Evolutionary conservation across 1,140 invertebrate species (phyloP).

Genomic region (Drosophila suzukii): DNA sequence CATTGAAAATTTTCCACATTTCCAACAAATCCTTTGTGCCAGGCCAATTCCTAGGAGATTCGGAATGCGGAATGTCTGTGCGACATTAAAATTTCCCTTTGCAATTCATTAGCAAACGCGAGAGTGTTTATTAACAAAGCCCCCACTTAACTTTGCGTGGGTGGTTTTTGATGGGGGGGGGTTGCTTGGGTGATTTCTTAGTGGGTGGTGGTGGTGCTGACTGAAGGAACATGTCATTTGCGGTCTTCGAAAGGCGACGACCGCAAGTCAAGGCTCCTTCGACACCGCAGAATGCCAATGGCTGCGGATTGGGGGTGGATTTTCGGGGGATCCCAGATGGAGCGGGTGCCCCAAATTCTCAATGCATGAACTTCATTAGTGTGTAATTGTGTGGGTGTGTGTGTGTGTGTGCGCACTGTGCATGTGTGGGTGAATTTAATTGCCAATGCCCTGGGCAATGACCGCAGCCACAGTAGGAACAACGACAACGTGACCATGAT

Average conservation of each 20-base stretch:
- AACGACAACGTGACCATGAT: conserved; percentile 7
- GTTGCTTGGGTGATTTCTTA: background rate
- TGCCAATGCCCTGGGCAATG: conserved; percentile 52
- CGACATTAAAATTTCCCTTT: conserved; percentile 15
- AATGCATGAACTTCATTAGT: conserved; percentile 58
- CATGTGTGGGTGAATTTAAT: conserved; percentile 49
- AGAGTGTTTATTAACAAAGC: conserved; percentile 25
- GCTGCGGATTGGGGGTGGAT: background rate
- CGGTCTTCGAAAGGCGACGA: conserved; percentile 2
- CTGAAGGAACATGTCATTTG: conserved; percentile 34
- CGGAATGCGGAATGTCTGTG: background rate
- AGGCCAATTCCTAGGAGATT: background rate
- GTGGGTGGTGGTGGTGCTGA: background rate
- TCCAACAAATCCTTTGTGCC: background rate
- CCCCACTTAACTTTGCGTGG: conserved; percentile 9
- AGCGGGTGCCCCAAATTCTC: background rate
- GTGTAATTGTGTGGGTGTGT: conserved; percentile 47
- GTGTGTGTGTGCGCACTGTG: background rate
- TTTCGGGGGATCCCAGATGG: background rate
- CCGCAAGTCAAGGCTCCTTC: conserved; percentile 30
- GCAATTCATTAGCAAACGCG: conserved; percentile 5
- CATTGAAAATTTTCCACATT: background rate
- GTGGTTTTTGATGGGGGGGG: background rate
- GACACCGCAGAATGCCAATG: conserved; percentile 25
- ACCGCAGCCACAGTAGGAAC: conserved; percentile 37